Evolutionary conservation across 2,113 vertebrate species (phyloP), one percentile per base, ranked within the genome.

Genomic region (Cinclus mexicanus): DNA sequence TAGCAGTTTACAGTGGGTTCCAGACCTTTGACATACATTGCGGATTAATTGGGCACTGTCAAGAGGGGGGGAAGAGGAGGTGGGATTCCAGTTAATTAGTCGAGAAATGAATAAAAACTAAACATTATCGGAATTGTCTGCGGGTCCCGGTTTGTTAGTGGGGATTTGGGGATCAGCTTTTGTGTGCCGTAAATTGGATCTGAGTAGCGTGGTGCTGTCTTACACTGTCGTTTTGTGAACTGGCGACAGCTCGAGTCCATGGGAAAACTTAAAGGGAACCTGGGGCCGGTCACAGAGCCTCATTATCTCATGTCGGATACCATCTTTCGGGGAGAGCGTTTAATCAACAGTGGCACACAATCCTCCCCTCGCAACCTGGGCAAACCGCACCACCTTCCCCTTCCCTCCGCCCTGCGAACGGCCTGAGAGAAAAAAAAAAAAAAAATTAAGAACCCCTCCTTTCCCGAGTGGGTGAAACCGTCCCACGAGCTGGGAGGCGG

Each of bases 11-110:
- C 97, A 96, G 97, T 97, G 97, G 97, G 98, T 98, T 97, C 94
- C 94, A 96, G 98, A 98, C 98, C 98, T 99, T 98, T 98, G 98
- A 98, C 98, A 98, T 97, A 97, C 98, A 98, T 96, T 92, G 98
- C 92, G 76, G 96, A 99, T 98, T 98, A 99, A 99, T 99, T 99
- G 98, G 98, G 98, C 97, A 98, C 98, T 98, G 98, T 98, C 98
- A 98, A 96, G 98, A 98, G 97, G 35, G 97, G 97, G 97, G 97
- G 97, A 94, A 98, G 97, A 98, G 98, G 93, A 95, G 95, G 94
- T 90, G 94, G 94, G 98, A 99, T 99, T 99, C 98, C 98, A 99
- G 99, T 99, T 99, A 99, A 99, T 99, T 99, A 99, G 99, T 98
- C 97, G 97, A 95, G 98, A 98, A 98, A 98, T 98, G 98, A 99